phyloP scores from a whole-genome alignment of 1,140 invertebrate species.

The Hylyphantes graminicola region DNA sequence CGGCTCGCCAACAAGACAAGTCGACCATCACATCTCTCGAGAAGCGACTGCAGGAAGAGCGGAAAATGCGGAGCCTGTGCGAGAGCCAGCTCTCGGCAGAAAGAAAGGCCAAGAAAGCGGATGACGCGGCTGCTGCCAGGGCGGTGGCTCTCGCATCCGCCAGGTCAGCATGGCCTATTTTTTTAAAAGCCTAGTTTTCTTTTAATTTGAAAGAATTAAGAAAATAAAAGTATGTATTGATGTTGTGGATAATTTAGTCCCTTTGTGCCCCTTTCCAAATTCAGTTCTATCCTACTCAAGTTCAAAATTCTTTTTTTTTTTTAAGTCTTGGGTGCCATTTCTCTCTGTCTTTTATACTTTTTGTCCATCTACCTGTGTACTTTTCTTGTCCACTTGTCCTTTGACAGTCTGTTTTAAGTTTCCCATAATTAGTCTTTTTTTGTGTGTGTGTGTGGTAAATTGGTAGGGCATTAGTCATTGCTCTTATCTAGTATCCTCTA shows the following conservation, averaged over 20 bases:
- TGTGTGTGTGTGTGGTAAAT: too few relatives aligned
- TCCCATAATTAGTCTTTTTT: too few relatives aligned
- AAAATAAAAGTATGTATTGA: not conserved
- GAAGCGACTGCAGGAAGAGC: slow-evolving; percentile 85
- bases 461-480: too few relatives aligned
- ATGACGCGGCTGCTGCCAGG: slow-evolving; percentile 75
- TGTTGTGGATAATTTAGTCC: not conserved
- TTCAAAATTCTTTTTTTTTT: too few relatives aligned
- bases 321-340: not conserved
- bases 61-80: slow-evolving; percentile 77
- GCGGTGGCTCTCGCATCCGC: slow-evolving; percentile 68
- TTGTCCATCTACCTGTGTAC: too few relatives aligned
- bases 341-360: too few relatives aligned
- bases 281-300: too few relatives aligned
- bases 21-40: slow-evolving; percentile 80
- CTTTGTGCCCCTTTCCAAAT: too few relatives aligned
- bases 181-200: not conserved
- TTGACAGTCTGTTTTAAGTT: too few relatives aligned
- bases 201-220: too few relatives aligned
- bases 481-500: too few relatives aligned
- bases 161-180: slow-evolving; percentile 63
- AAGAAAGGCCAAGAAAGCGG: slow-evolving; percentile 77
- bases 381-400: too few relatives aligned
- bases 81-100: slow-evolving; percentile 84
- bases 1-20: slow-evolving; percentile 81